Evolutionary conservation across 1,140 invertebrate species (phyloP), one percentile per base, ranked within the genome.

Genomic region (Drosophila truncata): DNA sequence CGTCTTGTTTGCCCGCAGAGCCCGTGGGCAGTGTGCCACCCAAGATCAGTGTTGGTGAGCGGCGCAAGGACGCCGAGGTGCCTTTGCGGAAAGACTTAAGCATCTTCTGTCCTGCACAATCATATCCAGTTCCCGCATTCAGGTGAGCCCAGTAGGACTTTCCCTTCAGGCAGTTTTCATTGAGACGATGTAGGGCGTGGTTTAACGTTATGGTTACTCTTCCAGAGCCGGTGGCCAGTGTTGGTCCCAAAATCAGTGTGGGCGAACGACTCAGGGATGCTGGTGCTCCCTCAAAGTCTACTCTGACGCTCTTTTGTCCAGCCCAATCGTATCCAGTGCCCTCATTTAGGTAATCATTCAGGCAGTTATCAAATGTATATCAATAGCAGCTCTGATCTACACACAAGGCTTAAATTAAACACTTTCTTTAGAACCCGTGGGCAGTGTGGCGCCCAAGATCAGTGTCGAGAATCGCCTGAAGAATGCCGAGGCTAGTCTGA

Each of bases 21-120:
- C 95, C 96, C 20, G 94, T 96, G 82, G 95, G 95, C 91, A 96
- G 94, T 92, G 95, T 95, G 82, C 94, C 95, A 58, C 96, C 95
- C 44, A 96, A 95, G 93, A 94, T 96, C 66, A 94, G 84, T 55
- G 74, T 94, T 73, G 95, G 93, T 92, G 94, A 94, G 94, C 94
- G 90, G 92, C 95, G 92, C 94, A 95, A 91, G 94, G 88, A 92
- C 57, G 92, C 92, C 11, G 91, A 88, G 60, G 84, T 88, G 35
- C 69, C 69, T 2, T n/a, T 59, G 4, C 41, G 31, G 18, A 79
- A 67, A 1, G 78, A 84, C 23, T 16, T 88, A 23, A 90, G 84
- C 42, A 88, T 90, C 18, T 88, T 94, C 82, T 95, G 95, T 91
- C 95, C 94, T 35, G 95, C 95, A 55, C 95, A 96, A 90, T 95